A percentile compares a stretch with the other conserved stretches of the same genome.
Conservation (phyloP, 2,888 invertebrate species). For the Octodonta nipae region DNA sequence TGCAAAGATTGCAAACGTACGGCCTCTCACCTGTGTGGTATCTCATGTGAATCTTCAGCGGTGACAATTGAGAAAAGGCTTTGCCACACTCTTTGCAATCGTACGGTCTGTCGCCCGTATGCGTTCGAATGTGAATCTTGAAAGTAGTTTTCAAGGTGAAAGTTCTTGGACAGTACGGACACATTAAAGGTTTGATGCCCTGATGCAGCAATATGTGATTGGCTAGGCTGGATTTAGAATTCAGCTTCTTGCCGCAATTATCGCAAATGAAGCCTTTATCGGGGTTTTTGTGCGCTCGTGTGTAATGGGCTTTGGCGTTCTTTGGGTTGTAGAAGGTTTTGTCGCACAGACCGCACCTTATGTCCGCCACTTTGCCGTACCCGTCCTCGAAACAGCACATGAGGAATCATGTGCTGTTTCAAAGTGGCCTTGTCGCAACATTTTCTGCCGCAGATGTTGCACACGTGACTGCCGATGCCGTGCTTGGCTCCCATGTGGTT, state of each 20-base stretch:
- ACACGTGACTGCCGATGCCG: conserved; percentile 8
- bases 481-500: conserved; percentile 21
- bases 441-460: conserved; percentile 22
- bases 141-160: conserved; percentile 23
- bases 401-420: conserved; percentile 23
- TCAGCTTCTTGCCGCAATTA: conserved; percentile 9
- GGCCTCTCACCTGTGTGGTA: conserved; percentile 23
- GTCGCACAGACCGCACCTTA: conserved; percentile 20
- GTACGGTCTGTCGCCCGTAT: conserved; percentile 41
- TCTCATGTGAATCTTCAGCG: conserved; percentile 21
- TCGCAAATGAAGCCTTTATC: conserved; percentile 17
- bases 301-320: conserved; percentile 17
- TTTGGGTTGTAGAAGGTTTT: conserved; percentile 17
- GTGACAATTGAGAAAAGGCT: conserved; percentile 13
- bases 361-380: conserved; percentile 15
- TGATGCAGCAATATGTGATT: conserved; percentile 19
- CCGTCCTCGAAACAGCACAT: conserved; percentile 19
- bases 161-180: conserved; percentile 32
- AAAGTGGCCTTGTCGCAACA: conserved; percentile 23
- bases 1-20: conserved; percentile 22
- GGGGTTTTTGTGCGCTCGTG: conserved; percentile 22
- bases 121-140: conserved; percentile 31
- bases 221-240: not conserved
- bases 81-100: conserved; percentile 41
- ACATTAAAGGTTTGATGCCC: conserved; percentile 27